Percentiles rank a stretch among this genome's conserved stretches.
These are phyloP conservation scores for Brachypteracias leptosomus DNA, from an alignment of 2,113 vertebrate genomes.

Conservation along the genomic window DNA sequence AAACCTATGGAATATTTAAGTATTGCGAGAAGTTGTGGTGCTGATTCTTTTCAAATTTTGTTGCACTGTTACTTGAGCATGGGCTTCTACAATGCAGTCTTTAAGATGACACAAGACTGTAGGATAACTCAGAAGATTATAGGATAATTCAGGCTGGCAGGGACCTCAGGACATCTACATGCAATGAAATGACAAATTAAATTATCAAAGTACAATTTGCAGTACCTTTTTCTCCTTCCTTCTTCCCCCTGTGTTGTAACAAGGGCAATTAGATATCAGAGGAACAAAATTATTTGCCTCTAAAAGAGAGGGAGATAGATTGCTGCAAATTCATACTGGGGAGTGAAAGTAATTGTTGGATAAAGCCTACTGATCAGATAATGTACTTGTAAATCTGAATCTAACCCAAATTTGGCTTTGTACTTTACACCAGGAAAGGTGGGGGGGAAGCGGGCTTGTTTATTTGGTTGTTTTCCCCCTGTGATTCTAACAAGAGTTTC, in stretches of 20 bases:
- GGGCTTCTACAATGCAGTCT: background rate
- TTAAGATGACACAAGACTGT: background rate
- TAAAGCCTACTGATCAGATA: background rate
- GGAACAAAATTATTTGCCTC: background rate
- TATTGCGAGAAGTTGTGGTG: background rate
- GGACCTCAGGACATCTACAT: background rate
- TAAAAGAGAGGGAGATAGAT: background rate
- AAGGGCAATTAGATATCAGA: background rate
- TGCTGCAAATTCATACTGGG: background rate
- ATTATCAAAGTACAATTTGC: background rate
- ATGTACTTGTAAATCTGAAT: background rate
- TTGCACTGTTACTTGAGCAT: background rate
- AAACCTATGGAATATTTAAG: background rate
- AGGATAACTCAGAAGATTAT: background rate
- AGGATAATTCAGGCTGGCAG: background rate
- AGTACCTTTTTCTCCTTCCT: background rate
- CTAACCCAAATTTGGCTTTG: background rate
- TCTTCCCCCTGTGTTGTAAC: background rate
- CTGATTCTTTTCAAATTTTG: background rate
- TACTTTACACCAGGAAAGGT: background rate
- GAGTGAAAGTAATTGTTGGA: background rate
- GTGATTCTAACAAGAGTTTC: background rate
- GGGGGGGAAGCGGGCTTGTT: accelerated
- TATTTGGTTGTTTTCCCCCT: background rate
- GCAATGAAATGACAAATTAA: background rate